Conservation (phyloP, 2,888 invertebrate genomes). For the Pseudolycoriella hygida region DNA sequence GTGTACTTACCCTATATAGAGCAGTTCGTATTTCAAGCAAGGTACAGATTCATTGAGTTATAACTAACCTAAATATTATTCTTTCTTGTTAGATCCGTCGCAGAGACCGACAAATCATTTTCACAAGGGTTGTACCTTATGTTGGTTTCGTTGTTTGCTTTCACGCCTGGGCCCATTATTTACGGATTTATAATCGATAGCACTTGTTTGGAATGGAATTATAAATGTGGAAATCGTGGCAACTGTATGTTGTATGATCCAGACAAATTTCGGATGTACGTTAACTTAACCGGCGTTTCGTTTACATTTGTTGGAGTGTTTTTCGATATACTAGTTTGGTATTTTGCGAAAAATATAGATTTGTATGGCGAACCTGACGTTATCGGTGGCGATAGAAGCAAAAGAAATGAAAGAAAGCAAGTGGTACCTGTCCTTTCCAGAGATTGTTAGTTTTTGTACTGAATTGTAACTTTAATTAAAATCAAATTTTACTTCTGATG, state of each 20-base stretch:
- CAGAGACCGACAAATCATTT: slow-evolving; percentile 42
- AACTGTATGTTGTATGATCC: slow-evolving; percentile 52
- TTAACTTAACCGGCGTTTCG: slow-evolving; percentile 34
- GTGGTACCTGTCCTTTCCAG: too few relatives aligned
- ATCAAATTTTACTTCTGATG: too few relatives aligned
- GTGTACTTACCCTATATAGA: too few relatives aligned
- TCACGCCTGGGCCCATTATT: slow-evolving; percentile 52
- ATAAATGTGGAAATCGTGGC: slow-evolving; percentile 39
- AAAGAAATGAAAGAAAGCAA: too few relatives aligned
- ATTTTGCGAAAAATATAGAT: slow-evolving; percentile 37
- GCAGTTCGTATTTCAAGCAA: slow-evolving; percentile 4
- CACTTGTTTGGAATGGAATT: slow-evolving; percentile 48
- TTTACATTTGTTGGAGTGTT: slow-evolving; percentile 37
- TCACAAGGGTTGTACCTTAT: slow-evolving; percentile 43
- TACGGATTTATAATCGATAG: slow-evolving; percentile 44
- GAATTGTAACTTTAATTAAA: too few relatives aligned
- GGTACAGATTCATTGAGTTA: too few relatives aligned
- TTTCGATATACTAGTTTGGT: slow-evolving; percentile 42
- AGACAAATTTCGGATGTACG: slow-evolving; percentile 34
- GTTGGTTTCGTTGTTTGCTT: slow-evolving; percentile 40
- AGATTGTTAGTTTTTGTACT: too few relatives aligned
- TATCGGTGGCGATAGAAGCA: too few relatives aligned
- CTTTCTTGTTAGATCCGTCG: slow-evolving; percentile 32
- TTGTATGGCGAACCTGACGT: slow-evolving; percentile 31
- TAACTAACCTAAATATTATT: too few relatives aligned